Percentiles rank a stretch among this genome's conserved stretches.
Evolutionary conservation across 1,140 invertebrate genomes (phyloP).

Genomic region (Gryon sp.): DNA sequence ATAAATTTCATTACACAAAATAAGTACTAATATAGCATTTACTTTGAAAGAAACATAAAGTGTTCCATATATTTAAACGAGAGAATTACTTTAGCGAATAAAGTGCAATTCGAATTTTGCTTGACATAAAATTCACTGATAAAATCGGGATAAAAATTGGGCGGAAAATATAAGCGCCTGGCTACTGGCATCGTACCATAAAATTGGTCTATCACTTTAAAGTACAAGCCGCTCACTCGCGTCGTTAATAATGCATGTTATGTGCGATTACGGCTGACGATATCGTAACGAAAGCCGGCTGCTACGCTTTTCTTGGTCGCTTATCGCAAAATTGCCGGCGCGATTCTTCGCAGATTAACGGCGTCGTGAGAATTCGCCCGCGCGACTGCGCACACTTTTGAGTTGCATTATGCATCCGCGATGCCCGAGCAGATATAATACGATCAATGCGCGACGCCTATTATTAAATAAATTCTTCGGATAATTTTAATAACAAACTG

Average conservation of each 20-base stretch:
- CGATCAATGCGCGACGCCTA: conserved; percentile 37
- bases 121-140: too few species aligned
- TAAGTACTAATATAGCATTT: too few species aligned
- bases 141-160: conserved; percentile 14
- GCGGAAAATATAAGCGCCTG: conserved; percentile 4
- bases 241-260: conserved; percentile 47
- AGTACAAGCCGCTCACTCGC: background rate
- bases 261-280: conserved; percentile 40
- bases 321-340: conserved; percentile 39
- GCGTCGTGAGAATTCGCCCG: conserved; percentile 34
- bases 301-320: conserved; percentile 26
- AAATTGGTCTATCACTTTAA: conserved; percentile 45
- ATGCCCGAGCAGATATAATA: conserved; percentile 26
- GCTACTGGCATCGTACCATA: conserved; percentile 35
- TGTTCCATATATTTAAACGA: too few species aligned
- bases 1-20: too few species aligned
- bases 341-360: conserved; percentile 33
- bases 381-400: conserved; percentile 11
- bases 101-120: too few species aligned
- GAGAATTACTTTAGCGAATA: too few species aligned
- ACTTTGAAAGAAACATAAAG: too few species aligned
- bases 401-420: conserved; percentile 26
- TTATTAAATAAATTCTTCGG: conserved; percentile 35
- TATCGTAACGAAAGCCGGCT: conserved; percentile 37
- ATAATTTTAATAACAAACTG: conserved; percentile 35